These are phyloP conservation scores for Thaumatotibia leucotreta DNA, from an alignment of 1,140 invertebrate species.

Conservation along the genomic window DNA sequence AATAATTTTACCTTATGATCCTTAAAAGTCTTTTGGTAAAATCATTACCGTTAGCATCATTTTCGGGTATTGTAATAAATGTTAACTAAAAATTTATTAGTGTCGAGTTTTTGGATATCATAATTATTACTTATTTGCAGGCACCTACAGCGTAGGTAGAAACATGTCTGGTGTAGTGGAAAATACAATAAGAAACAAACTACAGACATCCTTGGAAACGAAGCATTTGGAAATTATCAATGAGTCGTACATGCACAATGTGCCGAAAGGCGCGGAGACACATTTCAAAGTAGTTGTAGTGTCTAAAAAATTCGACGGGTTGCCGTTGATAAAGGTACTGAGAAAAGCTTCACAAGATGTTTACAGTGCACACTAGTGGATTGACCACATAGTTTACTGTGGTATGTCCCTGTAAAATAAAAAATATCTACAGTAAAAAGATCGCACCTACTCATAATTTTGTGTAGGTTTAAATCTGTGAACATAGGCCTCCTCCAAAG, in stretches of 20 bases:
- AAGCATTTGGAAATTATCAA: conserved; percentile 86
- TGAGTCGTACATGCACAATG: conserved; percentile 94
- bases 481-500: no score
- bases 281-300: conserved; percentile 92
- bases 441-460: no score
- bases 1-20: background rate
- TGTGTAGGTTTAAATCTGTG: no score
- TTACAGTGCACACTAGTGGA: no score
- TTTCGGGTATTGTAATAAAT: background rate
- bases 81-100: background rate
- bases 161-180: conserved; percentile 62
- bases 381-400: no score
- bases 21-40: background rate
- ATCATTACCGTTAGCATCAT: background rate
- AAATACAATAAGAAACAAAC: conserved; percentile 78
- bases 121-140: no score
- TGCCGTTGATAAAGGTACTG: conserved; percentile 83
- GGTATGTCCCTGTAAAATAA: no score
- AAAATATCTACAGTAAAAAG: no score
- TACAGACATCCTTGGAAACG: conserved; percentile 79
- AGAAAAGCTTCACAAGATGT: no score
- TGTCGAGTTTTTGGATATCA: no score
- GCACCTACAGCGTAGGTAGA: background rate
- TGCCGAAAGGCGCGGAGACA: conserved; percentile 88
- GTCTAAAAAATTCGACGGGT: conserved; percentile 83